Conservation (phyloP, 2,797 vertebrate species). For the Gymnothorax javanicus region DNA sequence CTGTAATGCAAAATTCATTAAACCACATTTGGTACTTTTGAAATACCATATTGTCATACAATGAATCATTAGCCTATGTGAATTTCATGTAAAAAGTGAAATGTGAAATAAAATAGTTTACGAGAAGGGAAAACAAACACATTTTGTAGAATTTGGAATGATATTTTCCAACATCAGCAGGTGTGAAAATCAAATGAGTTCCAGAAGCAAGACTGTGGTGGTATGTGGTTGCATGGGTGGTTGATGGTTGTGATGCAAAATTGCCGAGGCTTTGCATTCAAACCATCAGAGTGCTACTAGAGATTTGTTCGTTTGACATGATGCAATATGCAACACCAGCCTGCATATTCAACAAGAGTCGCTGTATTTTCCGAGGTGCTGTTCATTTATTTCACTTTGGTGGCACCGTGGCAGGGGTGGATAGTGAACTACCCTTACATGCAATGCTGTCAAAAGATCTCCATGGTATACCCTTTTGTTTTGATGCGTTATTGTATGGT, state of each 20-base stretch:
- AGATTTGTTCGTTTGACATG: background rate
- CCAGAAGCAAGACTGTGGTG: background rate
- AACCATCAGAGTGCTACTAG: background rate
- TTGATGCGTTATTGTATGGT: too few relatives aligned
- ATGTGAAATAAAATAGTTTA: background rate
- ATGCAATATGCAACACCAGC: background rate
- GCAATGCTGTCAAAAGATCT: too few relatives aligned
- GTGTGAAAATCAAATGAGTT: background rate
- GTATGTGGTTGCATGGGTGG: background rate
- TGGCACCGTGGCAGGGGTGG: background rate
- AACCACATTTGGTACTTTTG: too few relatives aligned
- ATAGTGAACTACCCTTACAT: background rate
- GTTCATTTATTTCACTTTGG: too few relatives aligned
- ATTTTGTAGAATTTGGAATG: background rate
- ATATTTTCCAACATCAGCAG: conserved; percentile 2
- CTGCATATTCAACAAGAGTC: background rate
- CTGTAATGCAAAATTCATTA: too few relatives aligned
- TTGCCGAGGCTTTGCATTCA: too few relatives aligned
- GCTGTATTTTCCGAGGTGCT: background rate
- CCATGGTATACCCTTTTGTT: too few relatives aligned
- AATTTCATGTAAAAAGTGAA: background rate
- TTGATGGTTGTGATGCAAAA: background rate
- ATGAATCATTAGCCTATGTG: too few relatives aligned
- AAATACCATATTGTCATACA: too few relatives aligned
- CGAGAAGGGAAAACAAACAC: background rate